phyloP scores from a whole-genome alignment of 2,888 invertebrate species.

The Alsophila aescularia region DNA sequence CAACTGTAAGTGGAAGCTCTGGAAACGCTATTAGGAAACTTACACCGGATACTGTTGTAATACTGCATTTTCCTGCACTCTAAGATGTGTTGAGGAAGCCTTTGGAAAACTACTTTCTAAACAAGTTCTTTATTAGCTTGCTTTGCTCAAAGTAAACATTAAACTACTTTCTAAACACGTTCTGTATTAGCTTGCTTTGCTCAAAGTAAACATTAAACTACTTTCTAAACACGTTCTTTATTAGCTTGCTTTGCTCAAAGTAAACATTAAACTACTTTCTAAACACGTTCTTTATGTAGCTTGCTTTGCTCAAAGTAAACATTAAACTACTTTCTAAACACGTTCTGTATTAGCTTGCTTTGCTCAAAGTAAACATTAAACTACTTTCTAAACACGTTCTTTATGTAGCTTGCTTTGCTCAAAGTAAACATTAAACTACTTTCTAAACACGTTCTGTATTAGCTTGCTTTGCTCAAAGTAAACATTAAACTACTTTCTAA shows the following conservation, averaged over 20 bases:
- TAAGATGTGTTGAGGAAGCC: not conserved
- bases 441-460: conserved; percentile 8
- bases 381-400: no score
- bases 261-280: no score
- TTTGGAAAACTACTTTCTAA: not conserved
- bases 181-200: no score
- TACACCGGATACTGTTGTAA: conserved; percentile 1
- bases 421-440: no score
- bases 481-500: no score
- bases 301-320: no score
- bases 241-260: conserved; percentile 2
- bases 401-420: no score
- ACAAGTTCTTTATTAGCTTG: conserved; percentile 7
- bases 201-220: no score
- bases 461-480: not conserved
- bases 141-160: not conserved
- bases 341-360: conserved; percentile 8
- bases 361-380: not conserved
- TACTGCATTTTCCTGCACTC: conserved; percentile 13
- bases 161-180: no score
- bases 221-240: conserved; percentile 4
- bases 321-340: no score
- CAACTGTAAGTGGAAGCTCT: conserved; percentile 9
- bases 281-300: no score
- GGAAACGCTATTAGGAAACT: conserved; percentile 17